Evolutionary conservation across 2,888 invertebrate species (phyloP).

Genomic region (Sminthurides aquaticus): DNA sequence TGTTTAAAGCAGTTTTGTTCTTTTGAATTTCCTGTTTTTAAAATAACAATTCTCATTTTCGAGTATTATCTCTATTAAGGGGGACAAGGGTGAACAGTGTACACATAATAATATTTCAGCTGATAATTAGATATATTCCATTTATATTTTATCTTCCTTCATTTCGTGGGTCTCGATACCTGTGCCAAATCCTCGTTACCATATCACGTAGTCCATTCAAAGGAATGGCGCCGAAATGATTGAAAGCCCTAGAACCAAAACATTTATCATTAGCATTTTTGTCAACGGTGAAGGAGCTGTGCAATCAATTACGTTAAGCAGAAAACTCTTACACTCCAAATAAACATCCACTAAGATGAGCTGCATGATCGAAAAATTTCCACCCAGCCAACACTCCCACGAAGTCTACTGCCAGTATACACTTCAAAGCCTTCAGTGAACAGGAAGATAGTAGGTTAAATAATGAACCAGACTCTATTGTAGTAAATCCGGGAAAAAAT

Average conservation of each 20-base stretch:
- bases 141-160: background rate
- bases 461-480: no score
- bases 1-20: no score
- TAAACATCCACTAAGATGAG: slow-evolving; percentile 90
- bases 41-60: background rate
- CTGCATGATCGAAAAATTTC: slow-evolving; percentile 94
- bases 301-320: no score
- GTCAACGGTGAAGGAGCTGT: no score
- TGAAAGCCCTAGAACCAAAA: slow-evolving; percentile 36
- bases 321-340: slow-evolving; percentile 82
- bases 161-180: slow-evolving; percentile 25
- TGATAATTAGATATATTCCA: no score
- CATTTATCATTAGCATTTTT: no score
- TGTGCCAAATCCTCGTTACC: slow-evolving; percentile 37
- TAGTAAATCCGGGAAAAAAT: background rate
- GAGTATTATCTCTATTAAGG: background rate
- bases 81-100: no score
- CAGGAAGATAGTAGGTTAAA: no score
- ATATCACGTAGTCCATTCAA: slow-evolving; percentile 35
- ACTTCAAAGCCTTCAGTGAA: slow-evolving; percentile 66
- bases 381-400: slow-evolving; percentile 77
- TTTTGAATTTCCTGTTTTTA: no score
- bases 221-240: slow-evolving; percentile 31
- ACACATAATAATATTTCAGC: no score
- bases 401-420: slow-evolving; percentile 73